Conservation (phyloP, 2,113 vertebrate species). For the Columba livia region DNA sequence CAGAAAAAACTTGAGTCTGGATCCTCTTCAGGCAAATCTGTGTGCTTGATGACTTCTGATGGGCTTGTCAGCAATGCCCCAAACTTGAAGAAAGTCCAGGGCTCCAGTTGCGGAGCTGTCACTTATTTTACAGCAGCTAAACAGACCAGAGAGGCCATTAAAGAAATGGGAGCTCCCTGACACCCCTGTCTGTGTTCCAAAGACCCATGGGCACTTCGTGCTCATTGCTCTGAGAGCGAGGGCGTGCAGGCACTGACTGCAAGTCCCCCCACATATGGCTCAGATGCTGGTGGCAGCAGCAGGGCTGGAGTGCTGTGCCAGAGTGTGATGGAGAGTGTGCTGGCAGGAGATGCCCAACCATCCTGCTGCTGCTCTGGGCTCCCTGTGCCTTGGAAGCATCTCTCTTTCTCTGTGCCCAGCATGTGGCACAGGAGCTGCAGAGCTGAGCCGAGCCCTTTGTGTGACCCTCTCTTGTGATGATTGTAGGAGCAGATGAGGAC, state of each 20-base stretch:
- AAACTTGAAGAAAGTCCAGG: not conserved
- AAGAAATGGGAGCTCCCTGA: not conserved
- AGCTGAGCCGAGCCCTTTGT: not conserved
- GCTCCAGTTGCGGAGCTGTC: not conserved
- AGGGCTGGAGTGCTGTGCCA: not conserved
- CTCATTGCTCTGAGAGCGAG: no score
- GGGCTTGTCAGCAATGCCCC: not conserved
- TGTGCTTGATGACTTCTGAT: not conserved
- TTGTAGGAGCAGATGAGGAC: not conserved
- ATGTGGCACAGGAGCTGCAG: rapidly evolving
- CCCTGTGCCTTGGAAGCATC: not conserved
- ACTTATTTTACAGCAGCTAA: not conserved
- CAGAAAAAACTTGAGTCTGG: not conserved
- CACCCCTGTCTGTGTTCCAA: rapidly evolving
- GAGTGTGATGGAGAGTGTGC: no score
- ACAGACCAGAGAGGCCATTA: not conserved
- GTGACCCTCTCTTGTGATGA: not conserved
- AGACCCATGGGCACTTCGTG: no score
- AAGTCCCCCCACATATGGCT: no score
- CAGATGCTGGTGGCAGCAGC: not conserved
- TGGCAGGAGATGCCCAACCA: rapidly evolving
- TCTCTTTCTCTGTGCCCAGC: not conserved
- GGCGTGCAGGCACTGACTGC: no score
- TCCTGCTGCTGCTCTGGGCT: not conserved
- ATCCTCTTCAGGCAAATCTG: not conserved